These are phyloP conservation scores for Drosophila tanythrix DNA, from an alignment of 2,888 invertebrate genomes.

Conservation along the genomic window DNA sequence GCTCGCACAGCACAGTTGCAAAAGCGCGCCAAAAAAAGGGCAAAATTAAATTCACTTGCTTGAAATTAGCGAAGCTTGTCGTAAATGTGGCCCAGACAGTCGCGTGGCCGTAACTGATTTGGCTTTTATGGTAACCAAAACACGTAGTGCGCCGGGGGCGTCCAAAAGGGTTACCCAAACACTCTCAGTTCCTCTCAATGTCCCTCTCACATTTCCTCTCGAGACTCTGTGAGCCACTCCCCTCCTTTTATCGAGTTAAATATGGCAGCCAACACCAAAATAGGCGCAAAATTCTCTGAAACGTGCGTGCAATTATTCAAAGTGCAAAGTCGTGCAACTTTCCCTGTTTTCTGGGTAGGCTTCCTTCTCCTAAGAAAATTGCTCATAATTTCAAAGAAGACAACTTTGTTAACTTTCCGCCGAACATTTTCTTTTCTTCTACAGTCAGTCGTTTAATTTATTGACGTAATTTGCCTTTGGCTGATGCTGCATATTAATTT, in stretches of 20 bases:
- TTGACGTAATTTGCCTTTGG: constrained; percentile 69
- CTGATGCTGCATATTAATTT: constrained; percentile 76
- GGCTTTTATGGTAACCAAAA: constrained; percentile 59
- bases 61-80: constrained; percentile 65
- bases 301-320: constrained; percentile 76
- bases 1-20: constrained; percentile 20
- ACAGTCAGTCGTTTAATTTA: constrained; percentile 66
- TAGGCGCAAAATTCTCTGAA: constrained; percentile 43
- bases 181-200: not conserved
- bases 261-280: constrained; percentile 29
- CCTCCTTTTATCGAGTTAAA: constrained; percentile 27
- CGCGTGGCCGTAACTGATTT: constrained; percentile 44
- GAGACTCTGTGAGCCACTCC: constrained; percentile 5
- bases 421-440: constrained; percentile 38
- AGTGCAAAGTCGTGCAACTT: constrained; percentile 63
- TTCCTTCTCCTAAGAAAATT: constrained; percentile 36
- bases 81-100: constrained; percentile 51
- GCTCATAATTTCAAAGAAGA: constrained; percentile 61
- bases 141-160: constrained; percentile 57
- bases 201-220: not conserved
- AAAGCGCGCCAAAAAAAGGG: constrained; percentile 7
- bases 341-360: constrained; percentile 13
- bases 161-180: constrained; percentile 2
- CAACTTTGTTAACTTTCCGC: constrained; percentile 65
- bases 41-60: constrained; percentile 64